Evolutionary conservation across 2,113 vertebrate species (phyloP).

Genomic region (Caracal caracal): DNA sequence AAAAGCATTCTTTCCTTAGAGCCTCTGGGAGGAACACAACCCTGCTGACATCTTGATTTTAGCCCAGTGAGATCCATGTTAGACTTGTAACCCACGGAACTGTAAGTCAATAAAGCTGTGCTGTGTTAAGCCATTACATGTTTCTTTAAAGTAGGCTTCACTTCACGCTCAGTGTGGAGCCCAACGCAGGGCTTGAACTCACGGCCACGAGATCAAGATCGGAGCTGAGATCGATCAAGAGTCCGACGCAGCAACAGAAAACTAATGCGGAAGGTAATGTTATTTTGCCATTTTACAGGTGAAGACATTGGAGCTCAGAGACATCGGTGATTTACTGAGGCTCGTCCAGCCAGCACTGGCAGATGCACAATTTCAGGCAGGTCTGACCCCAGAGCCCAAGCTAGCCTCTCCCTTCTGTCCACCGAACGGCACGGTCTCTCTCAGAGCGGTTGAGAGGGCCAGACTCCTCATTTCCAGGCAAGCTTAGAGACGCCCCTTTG

Average conservation of each 20-base stretch:
- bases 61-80: accelerated
- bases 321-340: background rate
- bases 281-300: background rate
- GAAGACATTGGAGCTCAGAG: background rate
- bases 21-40: background rate
- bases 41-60: background rate
- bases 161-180: too few species aligned
- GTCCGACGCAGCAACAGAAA: background rate
- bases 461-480: background rate
- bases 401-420: background rate
- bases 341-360: background rate
- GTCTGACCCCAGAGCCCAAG: background rate
- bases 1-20: accelerated
- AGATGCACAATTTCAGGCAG: background rate
- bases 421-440: background rate
- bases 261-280: background rate
- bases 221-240: too few species aligned
- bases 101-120: background rate
- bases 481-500: background rate
- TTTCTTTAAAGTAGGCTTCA: too few species aligned
- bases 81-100: background rate
- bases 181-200: too few species aligned
- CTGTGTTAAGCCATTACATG: background rate
- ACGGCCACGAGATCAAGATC: too few species aligned
- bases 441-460: background rate